These are phyloP conservation scores for Solenopsis invicta DNA, from an alignment of 1,140 invertebrate genomes.

Conservation along the genomic window DNA sequence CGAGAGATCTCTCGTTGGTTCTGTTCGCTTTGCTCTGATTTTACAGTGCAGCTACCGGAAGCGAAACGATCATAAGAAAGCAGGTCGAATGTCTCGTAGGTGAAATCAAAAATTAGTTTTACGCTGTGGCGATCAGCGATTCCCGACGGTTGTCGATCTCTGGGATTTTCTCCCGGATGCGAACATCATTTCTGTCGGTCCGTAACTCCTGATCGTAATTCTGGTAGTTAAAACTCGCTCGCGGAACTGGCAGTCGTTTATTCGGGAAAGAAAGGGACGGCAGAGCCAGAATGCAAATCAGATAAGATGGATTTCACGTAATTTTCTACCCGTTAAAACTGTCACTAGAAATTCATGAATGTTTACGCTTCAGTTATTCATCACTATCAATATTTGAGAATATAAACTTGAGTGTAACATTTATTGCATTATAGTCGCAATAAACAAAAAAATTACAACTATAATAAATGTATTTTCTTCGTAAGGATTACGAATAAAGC, in stretches of 20 bases:
- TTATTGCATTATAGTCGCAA: not conserved
- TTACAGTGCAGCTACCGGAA: constrained; percentile 50
- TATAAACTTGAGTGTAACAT: not conserved
- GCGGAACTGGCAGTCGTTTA: constrained; percentile 38
- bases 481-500: not conserved
- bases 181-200: constrained; percentile 27
- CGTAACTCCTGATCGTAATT: constrained; percentile 54
- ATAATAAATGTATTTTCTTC: constrained; percentile 4
- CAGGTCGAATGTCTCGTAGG: constrained; percentile 38
- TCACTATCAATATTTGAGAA: constrained; percentile 2
- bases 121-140: constrained; percentile 36
- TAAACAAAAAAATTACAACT: not conserved
- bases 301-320: constrained; percentile 27
- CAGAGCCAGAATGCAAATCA: constrained; percentile 46
- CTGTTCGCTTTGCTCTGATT: constrained; percentile 49
- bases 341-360: constrained; percentile 34
- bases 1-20: constrained; percentile 35
- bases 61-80: constrained; percentile 57
- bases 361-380: not conserved
- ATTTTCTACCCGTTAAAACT: constrained; percentile 43
- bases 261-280: constrained; percentile 18
- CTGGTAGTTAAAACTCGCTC: constrained; percentile 57
- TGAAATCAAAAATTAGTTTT: constrained; percentile 59
- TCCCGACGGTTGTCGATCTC: constrained; percentile 26
- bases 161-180: constrained; percentile 1